A percentile compares a stretch with the other conserved stretches of the same genome.
Conservation (phyloP, 2,888 invertebrate species). For the Xestia c-nigrum region DNA sequence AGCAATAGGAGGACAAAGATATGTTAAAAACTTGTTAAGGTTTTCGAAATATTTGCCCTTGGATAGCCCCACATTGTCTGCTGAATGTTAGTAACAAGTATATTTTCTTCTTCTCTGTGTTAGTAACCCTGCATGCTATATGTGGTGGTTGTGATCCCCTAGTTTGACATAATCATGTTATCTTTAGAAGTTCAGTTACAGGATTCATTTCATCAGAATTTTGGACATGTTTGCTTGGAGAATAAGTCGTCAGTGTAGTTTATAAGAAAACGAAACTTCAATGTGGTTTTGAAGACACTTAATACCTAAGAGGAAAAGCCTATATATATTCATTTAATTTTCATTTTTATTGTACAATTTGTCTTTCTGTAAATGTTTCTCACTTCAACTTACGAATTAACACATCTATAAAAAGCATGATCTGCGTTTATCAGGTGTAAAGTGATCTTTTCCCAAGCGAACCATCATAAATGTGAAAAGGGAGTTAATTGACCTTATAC, state of each 20-base stretch:
- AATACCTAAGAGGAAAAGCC: not conserved
- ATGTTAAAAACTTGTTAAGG: constrained; percentile 35
- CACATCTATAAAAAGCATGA: not conserved
- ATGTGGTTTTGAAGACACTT: not conserved
- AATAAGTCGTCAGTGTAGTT: not conserved
- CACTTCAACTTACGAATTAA: not conserved
- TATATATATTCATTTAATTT: not conserved
- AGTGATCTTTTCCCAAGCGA: not conserved
- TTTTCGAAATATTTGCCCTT: constrained; percentile 15
- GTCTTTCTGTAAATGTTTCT: not conserved
- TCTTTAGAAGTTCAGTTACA: constrained; percentile 21
- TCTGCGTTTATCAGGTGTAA: not conserved
- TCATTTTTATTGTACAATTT: not conserved
- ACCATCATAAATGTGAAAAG: constrained; percentile 2
- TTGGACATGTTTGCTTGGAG: constrained; percentile 10
- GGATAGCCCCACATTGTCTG: constrained; percentile 9
- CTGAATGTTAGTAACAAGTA: constrained; percentile 24
- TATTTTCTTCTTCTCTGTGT: constrained; percentile 5
- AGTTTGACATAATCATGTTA: constrained; percentile 11
- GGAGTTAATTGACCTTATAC: constrained; percentile 1
- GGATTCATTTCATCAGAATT: constrained; percentile 23
- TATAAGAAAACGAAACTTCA: not conserved
- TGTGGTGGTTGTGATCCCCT: constrained; percentile 21
- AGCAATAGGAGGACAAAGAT: not conserved
- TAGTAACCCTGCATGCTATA: constrained; percentile 34